These are phyloP conservation scores for Ichneumoninae sp. DNA, from an alignment of 2,888 invertebrate genomes.

Conservation along the genomic window DNA sequence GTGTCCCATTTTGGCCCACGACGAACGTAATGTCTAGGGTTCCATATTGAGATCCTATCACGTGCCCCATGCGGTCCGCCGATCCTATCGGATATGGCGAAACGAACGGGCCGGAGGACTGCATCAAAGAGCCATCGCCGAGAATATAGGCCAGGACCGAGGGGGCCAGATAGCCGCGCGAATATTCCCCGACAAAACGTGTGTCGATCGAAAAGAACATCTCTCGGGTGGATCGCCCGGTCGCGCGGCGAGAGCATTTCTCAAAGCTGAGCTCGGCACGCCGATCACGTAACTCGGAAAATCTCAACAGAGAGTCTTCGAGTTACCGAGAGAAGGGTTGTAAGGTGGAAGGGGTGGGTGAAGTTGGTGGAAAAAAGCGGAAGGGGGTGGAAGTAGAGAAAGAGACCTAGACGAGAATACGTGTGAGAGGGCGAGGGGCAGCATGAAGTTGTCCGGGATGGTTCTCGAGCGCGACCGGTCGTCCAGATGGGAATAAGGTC, in stretches of 20 bases:
- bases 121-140: slow-evolving; percentile 44
- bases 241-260: slow-evolving; percentile 57
- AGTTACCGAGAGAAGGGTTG: slow-evolving; percentile 33
- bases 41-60: too few relatives aligned
- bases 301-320: slow-evolving; percentile 73
- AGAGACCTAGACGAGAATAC: slow-evolving; percentile 43
- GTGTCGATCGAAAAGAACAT: slow-evolving; percentile 66
- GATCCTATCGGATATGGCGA: not conserved
- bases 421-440: slow-evolving; percentile 50
- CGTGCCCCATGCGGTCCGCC: not conserved
- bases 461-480: slow-evolving; percentile 36
- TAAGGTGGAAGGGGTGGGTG: too few relatives aligned
- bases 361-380: not conserved
- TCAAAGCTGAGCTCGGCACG: slow-evolving; percentile 67
- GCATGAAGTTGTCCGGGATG: slow-evolving; percentile 54
- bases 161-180: slow-evolving; percentile 41
- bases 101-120: slow-evolving; percentile 7
- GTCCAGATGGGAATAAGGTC: slow-evolving; percentile 67
- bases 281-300: slow-evolving; percentile 77
- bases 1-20: too few relatives aligned
- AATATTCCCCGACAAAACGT: slow-evolving; percentile 56
- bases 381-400: slow-evolving; percentile 4
- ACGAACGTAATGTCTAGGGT: too few relatives aligned
- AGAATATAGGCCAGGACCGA: slow-evolving; percentile 43
- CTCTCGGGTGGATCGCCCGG: slow-evolving; percentile 47